Percentiles rank a stretch among this genome's conserved stretches.
These are phyloP conservation scores for Amphiprion percula DNA, from an alignment of 2,113 vertebrate genomes.

Conservation along the genomic window DNA sequence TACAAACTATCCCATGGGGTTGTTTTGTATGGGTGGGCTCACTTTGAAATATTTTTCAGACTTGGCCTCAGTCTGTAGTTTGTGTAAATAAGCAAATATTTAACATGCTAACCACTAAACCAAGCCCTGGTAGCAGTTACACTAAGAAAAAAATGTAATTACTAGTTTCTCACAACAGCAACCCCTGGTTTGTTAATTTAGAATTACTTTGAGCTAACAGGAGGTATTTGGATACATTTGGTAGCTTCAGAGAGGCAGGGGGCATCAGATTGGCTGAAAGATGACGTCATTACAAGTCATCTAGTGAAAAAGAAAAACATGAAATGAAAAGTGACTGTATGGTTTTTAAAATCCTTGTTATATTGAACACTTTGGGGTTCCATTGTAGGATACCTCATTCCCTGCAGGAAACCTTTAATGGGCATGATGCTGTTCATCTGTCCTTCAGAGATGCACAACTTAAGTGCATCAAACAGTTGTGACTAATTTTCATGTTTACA, in stretches of 20 bases:
- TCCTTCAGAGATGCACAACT: conserved; percentile 13
- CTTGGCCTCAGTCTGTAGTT: not conserved
- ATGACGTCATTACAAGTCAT: not conserved
- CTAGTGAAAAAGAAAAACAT: not conserved
- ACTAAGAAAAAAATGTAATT: too few species aligned
- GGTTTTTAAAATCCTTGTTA: not conserved
- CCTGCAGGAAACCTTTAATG: not conserved
- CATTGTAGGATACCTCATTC: not conserved
- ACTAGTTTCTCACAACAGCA: not conserved
- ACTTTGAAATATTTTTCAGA: not conserved
- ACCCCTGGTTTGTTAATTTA: not conserved
- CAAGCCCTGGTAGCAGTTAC: not conserved
- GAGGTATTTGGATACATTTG: not conserved
- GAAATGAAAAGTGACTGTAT: not conserved
- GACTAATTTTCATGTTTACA: conserved; percentile 48
- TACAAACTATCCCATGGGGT: too few species aligned
- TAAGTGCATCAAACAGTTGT: conserved; percentile 12
- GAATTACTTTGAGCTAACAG: not conserved
- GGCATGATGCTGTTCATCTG: not conserved
- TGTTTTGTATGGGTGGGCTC: not conserved
- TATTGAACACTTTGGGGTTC: not conserved
- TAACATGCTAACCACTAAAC: not conserved
- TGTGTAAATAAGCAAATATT: not conserved
- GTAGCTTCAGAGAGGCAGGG: not conserved
- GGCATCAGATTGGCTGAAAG: not conserved